Evolutionary conservation across 2,888 invertebrate species (phyloP).

Genomic region (Portevinia maculata): DNA sequence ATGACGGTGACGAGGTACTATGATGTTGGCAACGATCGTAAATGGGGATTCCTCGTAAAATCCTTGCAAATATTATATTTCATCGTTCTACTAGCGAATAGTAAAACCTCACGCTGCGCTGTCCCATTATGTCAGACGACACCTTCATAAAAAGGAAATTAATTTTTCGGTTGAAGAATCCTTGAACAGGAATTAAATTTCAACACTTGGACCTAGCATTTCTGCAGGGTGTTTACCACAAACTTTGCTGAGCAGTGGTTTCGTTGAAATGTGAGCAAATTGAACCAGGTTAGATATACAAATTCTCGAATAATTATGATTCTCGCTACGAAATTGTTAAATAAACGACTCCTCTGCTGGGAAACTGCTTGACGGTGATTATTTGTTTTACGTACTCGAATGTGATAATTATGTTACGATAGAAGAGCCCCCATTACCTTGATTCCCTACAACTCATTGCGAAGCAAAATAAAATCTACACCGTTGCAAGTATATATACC

Average conservation of each 20-base stretch:
- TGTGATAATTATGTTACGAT: too few species aligned
- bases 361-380: too few species aligned
- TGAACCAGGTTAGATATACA: constrained; percentile 8
- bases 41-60: constrained; percentile 9
- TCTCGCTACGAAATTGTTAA: background rate
- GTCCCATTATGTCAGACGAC: constrained; percentile 37
- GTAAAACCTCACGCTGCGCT: constrained; percentile 23
- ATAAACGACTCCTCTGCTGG: background rate
- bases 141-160: constrained; percentile 52
- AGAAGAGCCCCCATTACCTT: too few species aligned
- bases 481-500: too few species aligned
- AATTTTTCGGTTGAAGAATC: constrained; percentile 50
- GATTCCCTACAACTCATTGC: too few species aligned
- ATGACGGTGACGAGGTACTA: background rate
- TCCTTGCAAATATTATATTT: background rate
- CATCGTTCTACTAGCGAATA: background rate
- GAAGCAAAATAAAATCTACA: too few species aligned
- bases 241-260: constrained; percentile 29
- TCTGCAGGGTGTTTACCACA: constrained; percentile 25
- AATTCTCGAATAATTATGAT: constrained; percentile 7
- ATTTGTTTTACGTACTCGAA: too few species aligned
- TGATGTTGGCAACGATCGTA: constrained; percentile 1
- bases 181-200: constrained; percentile 50
- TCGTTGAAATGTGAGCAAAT: constrained; percentile 10
- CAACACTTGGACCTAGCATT: constrained; percentile 31